Conservation (phyloP, 2,113 vertebrate genomes). For the Gopherus evgoodei region DNA sequence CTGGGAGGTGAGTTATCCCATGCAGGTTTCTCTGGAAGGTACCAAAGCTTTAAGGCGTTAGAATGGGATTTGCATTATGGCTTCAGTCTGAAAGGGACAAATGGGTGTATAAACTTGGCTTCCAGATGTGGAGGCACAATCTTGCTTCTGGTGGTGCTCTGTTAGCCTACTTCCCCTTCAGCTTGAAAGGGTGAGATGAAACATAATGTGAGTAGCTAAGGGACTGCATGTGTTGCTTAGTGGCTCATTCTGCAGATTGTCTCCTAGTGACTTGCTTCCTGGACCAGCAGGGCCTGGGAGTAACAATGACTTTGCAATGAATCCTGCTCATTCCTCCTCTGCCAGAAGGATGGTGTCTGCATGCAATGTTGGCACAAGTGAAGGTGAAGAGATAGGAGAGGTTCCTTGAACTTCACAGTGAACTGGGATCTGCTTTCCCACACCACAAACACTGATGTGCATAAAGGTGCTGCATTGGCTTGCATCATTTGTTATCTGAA, state of each 20-base stretch:
- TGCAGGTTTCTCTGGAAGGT: not conserved
- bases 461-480: not conserved
- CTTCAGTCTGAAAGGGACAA: not conserved
- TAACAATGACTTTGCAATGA: slow-evolving; percentile 6
- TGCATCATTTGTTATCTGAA: not conserved
- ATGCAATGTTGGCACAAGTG: not conserved
- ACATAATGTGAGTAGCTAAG: not conserved
- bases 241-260: not conserved
- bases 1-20: not conserved
- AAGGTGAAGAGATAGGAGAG: not conserved
- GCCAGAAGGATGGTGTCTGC: not conserved
- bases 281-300: not conserved
- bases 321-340: not conserved
- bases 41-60: not conserved
- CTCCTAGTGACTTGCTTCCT: slow-evolving; percentile 9
- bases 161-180: not conserved
- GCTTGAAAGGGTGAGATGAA: not conserved
- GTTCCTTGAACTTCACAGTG: not conserved
- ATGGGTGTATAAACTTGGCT: not conserved
- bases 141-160: not conserved
- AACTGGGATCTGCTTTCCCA: not conserved
- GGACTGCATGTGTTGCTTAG: not conserved
- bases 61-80: not conserved
- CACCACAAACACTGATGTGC: not conserved
- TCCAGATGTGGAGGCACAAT: not conserved